Base-by-base conservation (phyloP, 2,888 invertebrate species). In the Anthophora plumipes region DNA sequence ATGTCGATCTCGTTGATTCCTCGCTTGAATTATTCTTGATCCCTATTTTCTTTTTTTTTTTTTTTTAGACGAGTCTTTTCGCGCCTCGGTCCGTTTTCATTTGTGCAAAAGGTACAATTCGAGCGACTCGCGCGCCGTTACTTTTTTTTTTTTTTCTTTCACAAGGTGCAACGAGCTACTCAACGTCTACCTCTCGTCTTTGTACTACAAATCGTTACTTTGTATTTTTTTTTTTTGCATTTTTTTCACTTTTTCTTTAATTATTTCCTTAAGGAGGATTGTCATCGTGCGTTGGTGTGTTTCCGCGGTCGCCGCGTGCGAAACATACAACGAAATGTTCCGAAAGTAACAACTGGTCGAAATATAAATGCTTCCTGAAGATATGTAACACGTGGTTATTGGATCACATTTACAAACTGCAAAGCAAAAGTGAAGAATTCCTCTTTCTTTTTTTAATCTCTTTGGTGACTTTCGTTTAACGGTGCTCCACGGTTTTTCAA, bases 251-350 rank as follows among this genome's bases (percentile, higher is more conserved):
- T n/a, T 6, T 69, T 48, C 64, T 82, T 54, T n/a, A 14, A 54
- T 68, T 50, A 31, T 55, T 64, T 43, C 22, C 57, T 48, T 70
- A 84, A 79, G 55, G 76, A 84, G 74, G 82, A 84, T 85, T 84
- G 82, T 85, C 84, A 77, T 85, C 78, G 82, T 82, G 78, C 72
- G 77, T 79, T 61, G 66, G 70, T 69, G 70, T 69, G 78, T 46
- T 17, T 55, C 50, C 39, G 73, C 71, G 50, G 4, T 66, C 43
- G 46, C 57, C 55, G 76, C 71, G 41, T 72, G 64, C 69, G 78
- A 63, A 71, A 67, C 57, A 50, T 71, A 55, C 50, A 80, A 68
- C 71, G 46, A 63, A 80, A 80, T 63, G 25, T 50, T 48, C 41
- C 68, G 11, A 25, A 60, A 64, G 64, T 22, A 25, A 66, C 9